Evolutionary conservation across 2,797 vertebrate species (phyloP).

Genomic region (Numenius phaeopus): DNA sequence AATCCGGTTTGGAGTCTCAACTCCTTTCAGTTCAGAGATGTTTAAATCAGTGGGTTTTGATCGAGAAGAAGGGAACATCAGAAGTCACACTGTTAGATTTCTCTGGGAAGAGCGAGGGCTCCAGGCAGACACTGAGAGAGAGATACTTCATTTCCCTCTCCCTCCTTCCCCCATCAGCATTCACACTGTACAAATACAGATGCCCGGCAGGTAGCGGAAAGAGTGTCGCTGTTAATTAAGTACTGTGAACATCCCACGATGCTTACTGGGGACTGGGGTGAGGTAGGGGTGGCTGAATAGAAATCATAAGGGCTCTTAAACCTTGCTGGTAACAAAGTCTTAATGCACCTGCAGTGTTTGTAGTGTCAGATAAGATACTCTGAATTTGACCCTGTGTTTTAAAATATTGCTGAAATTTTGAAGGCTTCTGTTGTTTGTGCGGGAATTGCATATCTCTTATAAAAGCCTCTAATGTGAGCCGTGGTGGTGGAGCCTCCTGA

Average conservation of each 20-base stretch:
- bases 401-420: neutral
- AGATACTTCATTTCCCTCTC: neutral
- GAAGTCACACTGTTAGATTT: neutral
- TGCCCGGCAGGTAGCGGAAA: neutral
- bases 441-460: neutral
- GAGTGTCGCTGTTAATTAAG: neutral
- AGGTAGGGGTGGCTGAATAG: neutral
- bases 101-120: neutral
- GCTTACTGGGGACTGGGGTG: neutral
- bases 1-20: neutral
- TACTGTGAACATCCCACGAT: neutral
- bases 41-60: neutral
- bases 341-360: neutral
- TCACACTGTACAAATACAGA: neutral
- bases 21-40: neutral
- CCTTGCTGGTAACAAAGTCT: neutral
- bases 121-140: neutral
- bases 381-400: neutral
- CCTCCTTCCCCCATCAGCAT: neutral
- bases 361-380: neutral
- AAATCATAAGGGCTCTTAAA: neutral
- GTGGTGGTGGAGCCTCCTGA: neutral
- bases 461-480: neutral
- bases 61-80: neutral
- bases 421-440: neutral